These are phyloP conservation scores for Macropis europaea DNA, from an alignment of 2,888 invertebrate species.

Conservation along the genomic window DNA sequence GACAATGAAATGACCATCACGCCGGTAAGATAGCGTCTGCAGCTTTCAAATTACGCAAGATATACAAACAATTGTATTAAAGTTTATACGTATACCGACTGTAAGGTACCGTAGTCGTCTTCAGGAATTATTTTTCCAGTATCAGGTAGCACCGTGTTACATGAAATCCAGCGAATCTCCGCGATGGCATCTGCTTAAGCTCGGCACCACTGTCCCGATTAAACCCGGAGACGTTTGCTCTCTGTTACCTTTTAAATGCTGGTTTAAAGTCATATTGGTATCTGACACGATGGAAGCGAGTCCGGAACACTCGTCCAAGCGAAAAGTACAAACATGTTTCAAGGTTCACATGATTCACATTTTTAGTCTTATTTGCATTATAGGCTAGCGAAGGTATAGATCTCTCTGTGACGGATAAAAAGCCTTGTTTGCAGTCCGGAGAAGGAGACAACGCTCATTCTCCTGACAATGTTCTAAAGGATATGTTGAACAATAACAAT, in stretches of 20 bases:
- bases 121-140: slow-evolving; percentile 51
- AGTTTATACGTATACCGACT: background rate
- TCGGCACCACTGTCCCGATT: slow-evolving; percentile 57
- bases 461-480: background rate
- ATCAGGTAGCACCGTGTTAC: slow-evolving; percentile 64
- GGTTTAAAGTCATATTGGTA: slow-evolving; percentile 64
- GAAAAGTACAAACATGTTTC: slow-evolving; percentile 56
- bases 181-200: slow-evolving; percentile 58
- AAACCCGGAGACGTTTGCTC: slow-evolving; percentile 66
- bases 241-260: slow-evolving; percentile 64
- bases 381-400: slow-evolving; percentile 28
- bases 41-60: background rate
- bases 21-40: slow-evolving; percentile 59
- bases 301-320: slow-evolving; percentile 44
- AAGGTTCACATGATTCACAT: background rate
- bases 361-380: background rate
- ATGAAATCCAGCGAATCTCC: slow-evolving; percentile 56
- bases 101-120: slow-evolving; percentile 8
- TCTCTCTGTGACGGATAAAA: slow-evolving; percentile 27
- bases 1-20: slow-evolving; percentile 68
- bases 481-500: background rate
- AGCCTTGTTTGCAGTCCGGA: slow-evolving; percentile 5
- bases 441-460: slow-evolving; percentile 17
- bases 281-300: slow-evolving; percentile 39
- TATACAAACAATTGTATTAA: too few species aligned